phyloP scores from a whole-genome alignment of 1,140 invertebrate genomes.

The Alviniconcha marisindica region DNA sequence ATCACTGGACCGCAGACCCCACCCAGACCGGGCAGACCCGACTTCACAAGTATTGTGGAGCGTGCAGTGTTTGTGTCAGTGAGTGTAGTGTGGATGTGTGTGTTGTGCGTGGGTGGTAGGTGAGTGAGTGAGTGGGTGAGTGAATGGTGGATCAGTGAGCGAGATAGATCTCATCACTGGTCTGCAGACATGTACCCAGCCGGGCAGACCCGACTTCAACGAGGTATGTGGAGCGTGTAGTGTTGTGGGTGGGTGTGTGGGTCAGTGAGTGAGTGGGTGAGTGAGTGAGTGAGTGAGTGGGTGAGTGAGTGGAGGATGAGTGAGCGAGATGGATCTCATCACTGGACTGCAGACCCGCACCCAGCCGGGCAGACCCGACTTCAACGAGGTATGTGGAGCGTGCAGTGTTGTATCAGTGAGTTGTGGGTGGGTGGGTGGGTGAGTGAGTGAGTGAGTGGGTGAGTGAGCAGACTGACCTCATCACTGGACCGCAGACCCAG shows the following conservation, averaged over 20 bases:
- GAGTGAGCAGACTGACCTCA: slow-evolving; percentile 90
- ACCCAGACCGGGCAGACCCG: slow-evolving; percentile 94
- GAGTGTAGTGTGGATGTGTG: too few relatives aligned
- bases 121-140: neutral
- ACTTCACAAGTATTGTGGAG: slow-evolving; percentile 87
- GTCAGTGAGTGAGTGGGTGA: too few relatives aligned
- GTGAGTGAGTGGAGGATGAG: too few relatives aligned
- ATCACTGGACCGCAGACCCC: slow-evolving; percentile 95
- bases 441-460: too few relatives aligned
- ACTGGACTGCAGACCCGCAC: slow-evolving; percentile 95
- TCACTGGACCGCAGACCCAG: slow-evolving; percentile 94
- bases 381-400: slow-evolving; percentile 87
- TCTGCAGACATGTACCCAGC: slow-evolving; percentile 93
- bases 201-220: slow-evolving; percentile 96
- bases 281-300: too few relatives aligned
- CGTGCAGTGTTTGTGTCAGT: neutral
- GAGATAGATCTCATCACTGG: slow-evolving; percentile 94
- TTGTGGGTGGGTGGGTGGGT: too few relatives aligned
- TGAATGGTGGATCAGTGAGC: slow-evolving; percentile 90
- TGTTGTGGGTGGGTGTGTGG: too few relatives aligned
- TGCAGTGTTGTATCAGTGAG: too few relatives aligned
- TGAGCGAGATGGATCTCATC: slow-evolving; percentile 93
- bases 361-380: slow-evolving; percentile 95
- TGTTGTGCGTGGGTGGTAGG: neutral
- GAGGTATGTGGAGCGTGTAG: slow-evolving; percentile 81